phyloP scores from a whole-genome alignment of 2,113 vertebrate genomes.

The Halcyon senegalensis region DNA sequence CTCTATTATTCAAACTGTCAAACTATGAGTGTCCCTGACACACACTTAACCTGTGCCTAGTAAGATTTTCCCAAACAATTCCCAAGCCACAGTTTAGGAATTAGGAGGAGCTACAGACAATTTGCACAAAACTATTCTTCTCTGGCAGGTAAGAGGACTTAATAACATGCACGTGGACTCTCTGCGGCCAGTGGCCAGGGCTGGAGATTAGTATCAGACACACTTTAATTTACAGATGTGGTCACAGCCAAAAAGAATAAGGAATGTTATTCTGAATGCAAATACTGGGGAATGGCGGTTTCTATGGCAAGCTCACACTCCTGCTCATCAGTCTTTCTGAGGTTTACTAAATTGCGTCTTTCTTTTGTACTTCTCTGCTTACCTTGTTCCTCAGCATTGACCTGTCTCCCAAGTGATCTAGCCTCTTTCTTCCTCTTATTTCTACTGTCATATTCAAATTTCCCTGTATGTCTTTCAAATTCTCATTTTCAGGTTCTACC shows the following conservation, averaged over 20 bases:
- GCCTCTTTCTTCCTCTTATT: neutral
- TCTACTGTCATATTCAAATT: neutral
- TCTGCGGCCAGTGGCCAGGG: neutral
- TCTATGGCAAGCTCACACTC: neutral
- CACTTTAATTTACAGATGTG: neutral
- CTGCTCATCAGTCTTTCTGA: neutral
- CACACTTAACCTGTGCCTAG: neutral
- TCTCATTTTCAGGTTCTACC: neutral
- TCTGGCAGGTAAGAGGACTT: neutral
- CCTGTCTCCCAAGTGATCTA: neutral
- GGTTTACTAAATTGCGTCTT: neutral
- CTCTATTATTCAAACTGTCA: neutral
- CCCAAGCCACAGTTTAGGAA: neutral
- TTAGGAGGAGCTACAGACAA: neutral
- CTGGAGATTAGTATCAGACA: neutral
- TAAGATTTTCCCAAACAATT: neutral
- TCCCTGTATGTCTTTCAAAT: neutral
- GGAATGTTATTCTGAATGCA: neutral
- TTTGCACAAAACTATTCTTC: neutral
- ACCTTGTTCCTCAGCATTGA: neutral
- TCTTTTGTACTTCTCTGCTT: neutral
- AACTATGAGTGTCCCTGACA: neutral
- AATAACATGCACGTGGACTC: neutral
- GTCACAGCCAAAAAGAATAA: neutral
- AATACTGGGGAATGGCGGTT: neutral